phyloP scores from a whole-genome alignment of 1,140 invertebrate genomes.

The Drosophila watanabei region DNA sequence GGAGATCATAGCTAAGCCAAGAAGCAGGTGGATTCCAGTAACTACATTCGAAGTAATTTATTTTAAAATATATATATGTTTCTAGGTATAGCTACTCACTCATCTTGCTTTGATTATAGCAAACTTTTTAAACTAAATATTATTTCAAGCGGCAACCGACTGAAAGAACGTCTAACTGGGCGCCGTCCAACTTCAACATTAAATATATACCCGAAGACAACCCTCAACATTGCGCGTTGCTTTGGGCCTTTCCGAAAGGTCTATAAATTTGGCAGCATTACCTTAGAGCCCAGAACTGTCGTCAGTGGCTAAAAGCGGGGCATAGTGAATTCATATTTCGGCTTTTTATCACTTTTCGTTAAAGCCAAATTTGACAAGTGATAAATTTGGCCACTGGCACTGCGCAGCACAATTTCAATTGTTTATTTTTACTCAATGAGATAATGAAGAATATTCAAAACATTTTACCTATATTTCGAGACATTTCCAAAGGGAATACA shows the following conservation, averaged over 20 bases:
- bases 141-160: background rate
- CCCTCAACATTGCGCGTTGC: background rate
- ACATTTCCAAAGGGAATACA: background rate
- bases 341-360: constrained; percentile 46
- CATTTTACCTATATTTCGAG: background rate
- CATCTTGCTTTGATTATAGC: constrained; percentile 6
- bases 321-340: constrained; percentile 46
- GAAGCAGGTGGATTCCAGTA: background rate
- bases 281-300: constrained; percentile 44
- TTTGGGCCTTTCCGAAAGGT: constrained; percentile 3
- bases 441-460: background rate
- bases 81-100: constrained; percentile 23
- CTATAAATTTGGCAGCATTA: constrained; percentile 64
- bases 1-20: constrained; percentile 2
- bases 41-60: constrained; percentile 12
- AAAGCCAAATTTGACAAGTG: constrained; percentile 50
- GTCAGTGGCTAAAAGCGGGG: constrained; percentile 48
- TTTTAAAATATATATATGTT: background rate
- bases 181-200: constrained; percentile 14
- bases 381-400: constrained; percentile 42
- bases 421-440: background rate
- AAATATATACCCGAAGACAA: constrained; percentile 27
- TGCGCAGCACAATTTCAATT: constrained; percentile 12
- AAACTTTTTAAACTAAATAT: background rate
- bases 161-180: constrained; percentile 34